Conservation (phyloP, 2,888 invertebrate species). For the Ceriagrion tenellum region DNA sequence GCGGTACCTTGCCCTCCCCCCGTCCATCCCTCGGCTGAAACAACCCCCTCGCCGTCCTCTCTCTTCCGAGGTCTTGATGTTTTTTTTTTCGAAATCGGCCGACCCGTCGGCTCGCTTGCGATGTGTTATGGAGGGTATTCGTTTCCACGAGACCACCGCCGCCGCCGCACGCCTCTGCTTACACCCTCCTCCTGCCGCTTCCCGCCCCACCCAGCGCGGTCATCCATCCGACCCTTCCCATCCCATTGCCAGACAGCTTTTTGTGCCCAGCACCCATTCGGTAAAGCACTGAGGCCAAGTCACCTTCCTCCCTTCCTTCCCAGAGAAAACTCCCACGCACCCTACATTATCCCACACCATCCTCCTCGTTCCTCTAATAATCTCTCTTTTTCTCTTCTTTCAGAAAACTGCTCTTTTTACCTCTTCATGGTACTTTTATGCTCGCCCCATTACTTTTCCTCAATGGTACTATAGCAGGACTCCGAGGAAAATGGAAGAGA, state of each 20-base stretch:
- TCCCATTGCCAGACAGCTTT: neutral
- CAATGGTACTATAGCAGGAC: no score
- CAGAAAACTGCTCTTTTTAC: neutral
- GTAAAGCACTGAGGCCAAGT: conserved; percentile 43
- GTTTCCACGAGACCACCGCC: neutral
- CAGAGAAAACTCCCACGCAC: conserved; percentile 49
- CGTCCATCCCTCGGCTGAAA: no score
- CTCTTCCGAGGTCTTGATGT: neutral
- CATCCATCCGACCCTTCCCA: neutral
- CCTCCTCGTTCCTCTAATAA: neutral
- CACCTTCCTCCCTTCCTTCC: conserved; percentile 16
- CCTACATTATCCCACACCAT: neutral
- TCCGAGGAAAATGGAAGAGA: no score
- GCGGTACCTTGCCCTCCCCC: neutral
- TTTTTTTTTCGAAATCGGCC: conserved; percentile 16
- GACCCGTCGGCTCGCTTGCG: neutral
- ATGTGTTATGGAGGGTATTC: neutral
- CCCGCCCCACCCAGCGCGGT: no score
- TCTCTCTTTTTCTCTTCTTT: neutral
- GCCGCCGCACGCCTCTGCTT: neutral
- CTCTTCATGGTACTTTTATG: neutral
- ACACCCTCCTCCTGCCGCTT: no score
- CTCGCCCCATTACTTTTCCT: neutral
- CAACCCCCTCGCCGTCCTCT: neutral
- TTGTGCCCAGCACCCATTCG: conserved; percentile 32